These are phyloP conservation scores for Linnaemya tessellans DNA, from an alignment of 2,888 invertebrate genomes.

Conservation along the genomic window DNA sequence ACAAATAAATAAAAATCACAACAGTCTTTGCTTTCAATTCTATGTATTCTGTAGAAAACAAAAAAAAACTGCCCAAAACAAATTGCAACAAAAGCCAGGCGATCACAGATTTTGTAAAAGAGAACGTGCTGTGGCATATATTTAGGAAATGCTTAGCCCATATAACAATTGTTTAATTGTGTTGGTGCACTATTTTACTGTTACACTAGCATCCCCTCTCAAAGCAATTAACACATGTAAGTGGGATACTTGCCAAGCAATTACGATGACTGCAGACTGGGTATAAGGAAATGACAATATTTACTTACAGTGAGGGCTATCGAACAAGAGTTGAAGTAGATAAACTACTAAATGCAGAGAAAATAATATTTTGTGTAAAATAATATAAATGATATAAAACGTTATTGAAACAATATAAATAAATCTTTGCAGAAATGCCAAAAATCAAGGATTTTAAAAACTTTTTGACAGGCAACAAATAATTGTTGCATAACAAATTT, in stretches of 20 bases:
- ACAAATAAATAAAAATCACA: slow-evolving; percentile 58
- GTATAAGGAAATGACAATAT: background rate
- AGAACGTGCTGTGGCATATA: slow-evolving; percentile 72
- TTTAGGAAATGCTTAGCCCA: slow-evolving; percentile 50
- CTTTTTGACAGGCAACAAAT: no score
- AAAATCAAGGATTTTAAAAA: no score
- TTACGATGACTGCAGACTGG: slow-evolving; percentile 74
- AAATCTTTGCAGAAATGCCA: no score
- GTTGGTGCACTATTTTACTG: background rate
- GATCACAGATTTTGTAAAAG: slow-evolving; percentile 30
- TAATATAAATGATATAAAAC: background rate
- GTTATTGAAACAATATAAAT: no score
- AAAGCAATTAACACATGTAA: slow-evolving; percentile 58
- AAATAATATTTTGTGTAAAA: background rate
- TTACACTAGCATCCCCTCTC: background rate
- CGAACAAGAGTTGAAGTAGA: no score
- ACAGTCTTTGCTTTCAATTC: slow-evolving; percentile 34
- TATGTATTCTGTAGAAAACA: slow-evolving; percentile 7
- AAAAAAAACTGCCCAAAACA: slow-evolving; percentile 34
- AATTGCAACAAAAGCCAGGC: background rate
- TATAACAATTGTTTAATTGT: background rate
- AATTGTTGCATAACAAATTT: no score
- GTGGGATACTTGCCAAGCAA: slow-evolving; percentile 67
- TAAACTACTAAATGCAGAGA: background rate
- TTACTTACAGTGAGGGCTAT: background rate